Conservation (phyloP, 1,140 invertebrate genomes). For the Reticulitermes speratus region DNA sequence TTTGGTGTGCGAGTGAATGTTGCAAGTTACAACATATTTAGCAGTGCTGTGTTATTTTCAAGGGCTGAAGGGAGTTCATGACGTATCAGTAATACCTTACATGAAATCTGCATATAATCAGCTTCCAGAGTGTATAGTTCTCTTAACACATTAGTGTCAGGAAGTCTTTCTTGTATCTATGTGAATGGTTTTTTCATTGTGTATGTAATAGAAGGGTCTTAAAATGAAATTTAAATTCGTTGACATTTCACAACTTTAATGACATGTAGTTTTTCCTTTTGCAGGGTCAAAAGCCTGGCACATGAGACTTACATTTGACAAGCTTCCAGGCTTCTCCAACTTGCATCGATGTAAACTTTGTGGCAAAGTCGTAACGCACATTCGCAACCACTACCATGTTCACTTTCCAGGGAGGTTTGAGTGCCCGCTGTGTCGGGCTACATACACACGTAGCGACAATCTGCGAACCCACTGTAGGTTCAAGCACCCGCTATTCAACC, state of each 20-base stretch:
- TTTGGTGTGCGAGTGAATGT: no score
- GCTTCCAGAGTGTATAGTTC: background rate
- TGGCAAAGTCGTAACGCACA: constrained; percentile 87
- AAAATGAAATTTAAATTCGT: constrained; percentile 11
- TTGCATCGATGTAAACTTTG: constrained; percentile 87
- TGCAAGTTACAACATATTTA: no score
- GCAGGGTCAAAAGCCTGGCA: constrained; percentile 88
- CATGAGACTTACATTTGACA: constrained; percentile 88
- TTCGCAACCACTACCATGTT: constrained; percentile 87
- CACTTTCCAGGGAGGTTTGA: constrained; percentile 85
- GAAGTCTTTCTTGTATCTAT: no score
- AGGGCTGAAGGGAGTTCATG: no score
- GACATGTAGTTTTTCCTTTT: constrained; percentile 53
- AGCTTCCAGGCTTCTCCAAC: constrained; percentile 77
- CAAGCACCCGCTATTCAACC: constrained; percentile 78
- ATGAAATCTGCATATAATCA: background rate
- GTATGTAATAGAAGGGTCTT: background rate
- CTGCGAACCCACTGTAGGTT: constrained; percentile 85
- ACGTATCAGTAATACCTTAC: background rate
- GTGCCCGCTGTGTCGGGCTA: constrained; percentile 81
- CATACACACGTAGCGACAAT: constrained; percentile 84
- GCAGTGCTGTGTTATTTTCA: no score
- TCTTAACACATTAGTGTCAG: background rate
- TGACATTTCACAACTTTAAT: background rate
- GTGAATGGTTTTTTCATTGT: no score